Evolutionary conservation across 2,888 invertebrate genomes (phyloP).

Genomic region (Stenchaetothrips biformis): DNA sequence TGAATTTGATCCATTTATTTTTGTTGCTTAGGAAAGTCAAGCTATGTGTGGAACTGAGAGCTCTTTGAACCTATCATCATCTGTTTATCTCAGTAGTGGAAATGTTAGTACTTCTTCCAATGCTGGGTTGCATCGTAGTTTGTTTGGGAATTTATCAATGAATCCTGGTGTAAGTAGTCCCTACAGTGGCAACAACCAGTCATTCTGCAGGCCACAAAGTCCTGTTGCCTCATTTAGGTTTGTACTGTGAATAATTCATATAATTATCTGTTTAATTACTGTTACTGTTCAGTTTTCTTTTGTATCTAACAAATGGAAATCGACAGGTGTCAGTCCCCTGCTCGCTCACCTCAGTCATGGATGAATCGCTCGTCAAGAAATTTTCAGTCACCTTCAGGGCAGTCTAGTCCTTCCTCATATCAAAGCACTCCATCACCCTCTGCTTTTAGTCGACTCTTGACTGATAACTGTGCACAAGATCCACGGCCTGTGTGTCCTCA

Average conservation of each 20-base stretch:
- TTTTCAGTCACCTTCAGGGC: neutral
- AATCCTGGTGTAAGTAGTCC: neutral
- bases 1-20: conserved; percentile 1
- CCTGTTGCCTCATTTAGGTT: conserved; percentile 52
- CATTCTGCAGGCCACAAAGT: conserved; percentile 48
- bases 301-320: conserved; percentile 27
- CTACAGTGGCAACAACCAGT: conserved; percentile 1
- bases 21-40: conserved; percentile 38
- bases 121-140: neutral
- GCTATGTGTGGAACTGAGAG: conserved; percentile 38
- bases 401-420: neutral
- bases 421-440: neutral
- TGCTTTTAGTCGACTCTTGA: neutral
- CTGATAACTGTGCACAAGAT: conserved; percentile 40
- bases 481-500: conserved; percentile 73
- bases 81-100: neutral
- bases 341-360: conserved; percentile 43
- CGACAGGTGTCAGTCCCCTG: conserved; percentile 52
- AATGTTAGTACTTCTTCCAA: conserved; percentile 12
- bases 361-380: conserved; percentile 40
- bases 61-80: neutral
- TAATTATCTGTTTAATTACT: conserved; percentile 40
- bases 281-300: too few relatives aligned
- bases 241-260: conserved; percentile 45
- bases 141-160: conserved; percentile 10